phyloP scores from a whole-genome alignment of 1,140 invertebrate genomes.

The Parapsyche elsis region DNA sequence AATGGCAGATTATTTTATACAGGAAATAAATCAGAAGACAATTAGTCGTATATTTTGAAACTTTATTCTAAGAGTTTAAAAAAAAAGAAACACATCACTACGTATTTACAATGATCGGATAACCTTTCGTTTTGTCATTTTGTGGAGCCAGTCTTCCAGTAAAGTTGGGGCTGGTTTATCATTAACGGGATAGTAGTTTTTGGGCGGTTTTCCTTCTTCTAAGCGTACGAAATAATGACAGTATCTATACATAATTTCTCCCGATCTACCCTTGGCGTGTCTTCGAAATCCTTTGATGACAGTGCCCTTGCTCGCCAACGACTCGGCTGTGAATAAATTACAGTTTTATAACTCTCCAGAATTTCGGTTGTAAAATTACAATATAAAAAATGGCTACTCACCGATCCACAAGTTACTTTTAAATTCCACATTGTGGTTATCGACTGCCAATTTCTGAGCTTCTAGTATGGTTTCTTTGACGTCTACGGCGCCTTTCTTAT shows the following conservation, averaged over 20 bases:
- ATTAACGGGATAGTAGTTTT: conserved; percentile 78
- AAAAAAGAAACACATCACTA: too few species aligned
- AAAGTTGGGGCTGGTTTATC: conserved; percentile 77
- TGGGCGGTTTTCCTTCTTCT: conserved; percentile 93
- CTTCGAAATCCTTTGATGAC: conserved; percentile 85
- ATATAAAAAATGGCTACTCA: conserved; percentile 67
- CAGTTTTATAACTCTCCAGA: neutral
- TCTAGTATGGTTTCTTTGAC: conserved; percentile 86
- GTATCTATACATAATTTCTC: conserved; percentile 82
- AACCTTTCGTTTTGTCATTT: conserved; percentile 78
- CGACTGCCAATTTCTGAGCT: conserved; percentile 88
- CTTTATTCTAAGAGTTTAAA: too few species aligned
- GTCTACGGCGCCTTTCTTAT: conserved; percentile 84
- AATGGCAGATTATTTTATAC: too few species aligned
- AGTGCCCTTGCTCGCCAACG: conserved; percentile 79
- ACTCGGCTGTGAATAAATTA: conserved; percentile 80
- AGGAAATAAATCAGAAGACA: too few species aligned
- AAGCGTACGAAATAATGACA: conserved; percentile 90
- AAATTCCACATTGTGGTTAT: conserved; percentile 93
- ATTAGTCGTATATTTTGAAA: too few species aligned
- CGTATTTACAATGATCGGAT: conserved; percentile 74
- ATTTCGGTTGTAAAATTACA: neutral
- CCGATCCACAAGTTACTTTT: conserved; percentile 96
- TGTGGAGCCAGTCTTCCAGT: conserved; percentile 78
- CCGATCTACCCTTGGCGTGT: conserved; percentile 79